Conservation (phyloP, 2,113 vertebrate species). For the Lasiurus borealis region DNA sequence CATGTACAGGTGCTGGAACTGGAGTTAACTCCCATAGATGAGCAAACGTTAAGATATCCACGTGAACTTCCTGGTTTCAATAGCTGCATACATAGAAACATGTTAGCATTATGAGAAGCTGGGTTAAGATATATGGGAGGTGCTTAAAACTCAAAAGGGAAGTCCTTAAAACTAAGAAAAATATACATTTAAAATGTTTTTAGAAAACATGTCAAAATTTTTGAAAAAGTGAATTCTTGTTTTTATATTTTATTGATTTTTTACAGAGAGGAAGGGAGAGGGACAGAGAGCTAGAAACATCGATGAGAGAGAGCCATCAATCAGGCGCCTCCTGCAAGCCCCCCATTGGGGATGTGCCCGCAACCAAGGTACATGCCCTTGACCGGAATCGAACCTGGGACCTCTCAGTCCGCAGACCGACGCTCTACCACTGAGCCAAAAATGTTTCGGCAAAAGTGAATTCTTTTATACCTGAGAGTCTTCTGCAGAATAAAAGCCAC, state of each 20-base stretch:
- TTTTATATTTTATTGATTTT: no score
- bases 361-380: no score
- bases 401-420: no score
- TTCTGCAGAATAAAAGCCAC: slow-evolving; percentile 8
- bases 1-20: background rate
- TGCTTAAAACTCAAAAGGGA: background rate
- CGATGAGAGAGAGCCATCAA: no score
- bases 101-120: background rate
- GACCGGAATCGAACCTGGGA: no score
- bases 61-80: background rate
- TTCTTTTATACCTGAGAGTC: background rate
- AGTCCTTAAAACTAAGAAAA: background rate
- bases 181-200: background rate
- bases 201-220: background rate
- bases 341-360: no score
- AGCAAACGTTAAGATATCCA: background rate
- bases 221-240: no score
- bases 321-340: no score
- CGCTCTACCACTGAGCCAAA: no score
- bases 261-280: no score
- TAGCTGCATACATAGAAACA: background rate
- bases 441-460: background rate
- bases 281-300: no score
- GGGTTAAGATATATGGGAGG: background rate
- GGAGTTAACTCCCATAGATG: background rate